These are phyloP conservation scores for Lucifuga dentata DNA, from an alignment of 2,113 vertebrate genomes.

Conservation along the genomic window DNA sequence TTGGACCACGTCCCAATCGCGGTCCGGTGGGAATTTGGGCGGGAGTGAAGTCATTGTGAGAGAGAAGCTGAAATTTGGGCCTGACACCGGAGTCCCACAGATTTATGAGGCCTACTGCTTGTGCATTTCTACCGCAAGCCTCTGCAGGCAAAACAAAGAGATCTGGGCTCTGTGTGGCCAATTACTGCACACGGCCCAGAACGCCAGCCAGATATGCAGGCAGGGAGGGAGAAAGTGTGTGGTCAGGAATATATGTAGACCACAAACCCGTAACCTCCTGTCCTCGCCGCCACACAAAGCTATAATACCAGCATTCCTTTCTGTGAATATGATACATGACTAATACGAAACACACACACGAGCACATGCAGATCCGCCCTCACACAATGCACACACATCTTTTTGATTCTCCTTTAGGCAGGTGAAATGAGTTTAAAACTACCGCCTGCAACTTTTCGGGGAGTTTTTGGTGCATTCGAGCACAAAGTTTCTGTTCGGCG, in stretches of 20 bases:
- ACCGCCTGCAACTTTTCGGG: background rate
- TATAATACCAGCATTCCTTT: conserved; percentile 40
- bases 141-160: conserved; percentile 79
- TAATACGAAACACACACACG: conserved; percentile 16
- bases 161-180: conserved; percentile 77
- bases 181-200: conserved; percentile 68
- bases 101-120: conserved; percentile 81
- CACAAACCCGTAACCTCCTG: conserved; percentile 48
- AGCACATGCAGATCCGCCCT: conserved; percentile 4
- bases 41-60: conserved; percentile 74
- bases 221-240: conserved; percentile 50
- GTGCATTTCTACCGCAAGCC: conserved; percentile 77
- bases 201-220: conserved; percentile 46
- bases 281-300: conserved; percentile 24
- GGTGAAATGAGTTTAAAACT: conserved; percentile 38
- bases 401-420: conserved; percentile 16
- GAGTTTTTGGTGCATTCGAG: background rate
- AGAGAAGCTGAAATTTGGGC: conserved; percentile 71
- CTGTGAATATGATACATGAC: conserved; percentile 21
- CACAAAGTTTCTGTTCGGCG: background rate
- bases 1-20: conserved; percentile 39
- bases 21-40: conserved; percentile 42
- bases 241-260: conserved; percentile 50
- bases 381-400: conserved; percentile 8
- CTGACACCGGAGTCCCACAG: conserved; percentile 73